These are phyloP conservation scores for Castor canadensis DNA, from an alignment of 2,113 vertebrate species.

Conservation along the genomic window DNA sequence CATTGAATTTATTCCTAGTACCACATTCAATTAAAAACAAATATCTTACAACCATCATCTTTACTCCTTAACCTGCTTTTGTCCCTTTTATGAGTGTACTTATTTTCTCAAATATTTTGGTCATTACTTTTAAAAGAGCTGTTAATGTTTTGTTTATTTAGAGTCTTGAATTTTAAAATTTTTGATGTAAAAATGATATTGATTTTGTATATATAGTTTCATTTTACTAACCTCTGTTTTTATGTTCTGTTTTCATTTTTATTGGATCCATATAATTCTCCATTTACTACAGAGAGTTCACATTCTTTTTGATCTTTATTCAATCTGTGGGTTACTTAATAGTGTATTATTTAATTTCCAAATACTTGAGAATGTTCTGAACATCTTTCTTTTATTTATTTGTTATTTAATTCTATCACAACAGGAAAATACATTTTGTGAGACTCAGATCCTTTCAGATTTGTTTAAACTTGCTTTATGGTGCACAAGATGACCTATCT, in stretches of 20 bases:
- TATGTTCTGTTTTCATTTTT: background rate
- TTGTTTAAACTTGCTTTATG: background rate
- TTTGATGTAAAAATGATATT: background rate
- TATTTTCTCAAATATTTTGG: background rate
- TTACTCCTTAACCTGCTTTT: background rate
- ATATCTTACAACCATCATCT: background rate
- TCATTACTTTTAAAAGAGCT: background rate
- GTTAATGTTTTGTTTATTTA: background rate
- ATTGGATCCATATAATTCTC: background rate
- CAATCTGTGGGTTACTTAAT: background rate
- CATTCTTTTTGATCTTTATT: background rate
- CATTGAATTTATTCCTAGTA: background rate
- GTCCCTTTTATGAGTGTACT: background rate
- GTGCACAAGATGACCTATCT: background rate
- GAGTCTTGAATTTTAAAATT: background rate
- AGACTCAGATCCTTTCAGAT: background rate
- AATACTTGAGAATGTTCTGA: background rate
- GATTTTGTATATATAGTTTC: background rate
- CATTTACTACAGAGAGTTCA: background rate
- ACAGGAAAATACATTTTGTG: background rate
- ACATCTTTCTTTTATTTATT: background rate
- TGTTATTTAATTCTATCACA: background rate
- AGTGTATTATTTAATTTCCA: background rate
- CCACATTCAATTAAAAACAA: background rate
- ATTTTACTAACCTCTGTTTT: background rate